Evolutionary conservation across 2,113 vertebrate genomes (phyloP).

Genomic region (Cyphotilapia sp.): DNA sequence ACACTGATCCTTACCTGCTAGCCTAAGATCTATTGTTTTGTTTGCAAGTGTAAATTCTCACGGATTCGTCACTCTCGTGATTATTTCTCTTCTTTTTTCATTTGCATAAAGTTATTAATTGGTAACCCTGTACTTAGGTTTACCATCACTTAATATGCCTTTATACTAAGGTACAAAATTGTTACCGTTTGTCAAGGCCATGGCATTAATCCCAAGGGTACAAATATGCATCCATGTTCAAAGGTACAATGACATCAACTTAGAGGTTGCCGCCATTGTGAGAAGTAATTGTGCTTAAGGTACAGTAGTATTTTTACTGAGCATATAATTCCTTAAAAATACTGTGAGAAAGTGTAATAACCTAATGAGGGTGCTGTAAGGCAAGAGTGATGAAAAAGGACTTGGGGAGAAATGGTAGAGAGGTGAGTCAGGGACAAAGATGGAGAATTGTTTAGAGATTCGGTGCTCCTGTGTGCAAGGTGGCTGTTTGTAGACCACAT

Average conservation of each 20-base stretch:
- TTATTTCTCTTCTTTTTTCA: not conserved
- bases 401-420: not conserved
- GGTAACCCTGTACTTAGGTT: not conserved
- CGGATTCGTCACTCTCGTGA: rapidly evolving
- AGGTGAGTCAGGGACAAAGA: not conserved
- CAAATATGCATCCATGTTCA: not conserved
- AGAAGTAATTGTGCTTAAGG: not conserved
- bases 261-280: not conserved
- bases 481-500: not conserved
- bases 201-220: not conserved
- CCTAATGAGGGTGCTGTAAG: not conserved
- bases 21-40: not conserved
- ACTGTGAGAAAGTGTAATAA: not conserved
- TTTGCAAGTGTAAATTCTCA: not conserved
- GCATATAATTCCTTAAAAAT: not conserved
- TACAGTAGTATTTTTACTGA: not conserved
- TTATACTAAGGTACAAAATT: not conserved
- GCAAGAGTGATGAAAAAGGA: not conserved
- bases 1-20: not conserved
- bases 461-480: not conserved
- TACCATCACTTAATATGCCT: rapidly evolving
- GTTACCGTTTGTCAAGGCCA: rapidly evolving
- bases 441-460: not conserved
- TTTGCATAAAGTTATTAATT: not conserved
- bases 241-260: not conserved